These are phyloP conservation scores for Rhadinocentrus ornatus DNA, from an alignment of 2,797 vertebrate genomes.

Conservation along the genomic window DNA sequence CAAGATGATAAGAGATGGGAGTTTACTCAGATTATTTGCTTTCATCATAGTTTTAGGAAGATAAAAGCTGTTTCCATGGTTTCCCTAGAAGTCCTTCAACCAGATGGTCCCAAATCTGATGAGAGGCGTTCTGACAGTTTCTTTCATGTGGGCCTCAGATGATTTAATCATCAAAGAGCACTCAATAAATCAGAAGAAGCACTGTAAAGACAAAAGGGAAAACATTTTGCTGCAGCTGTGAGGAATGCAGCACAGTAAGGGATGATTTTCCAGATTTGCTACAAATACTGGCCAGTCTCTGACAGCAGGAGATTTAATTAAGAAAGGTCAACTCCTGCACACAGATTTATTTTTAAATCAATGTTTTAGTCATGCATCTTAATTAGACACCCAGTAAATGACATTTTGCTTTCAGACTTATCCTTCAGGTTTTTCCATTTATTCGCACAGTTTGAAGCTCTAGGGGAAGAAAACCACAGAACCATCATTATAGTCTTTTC, in stretches of 20 bases:
- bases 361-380: neutral
- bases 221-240: neutral
- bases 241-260: neutral
- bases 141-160: constrained; percentile 14
- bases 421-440: neutral
- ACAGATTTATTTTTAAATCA: neutral
- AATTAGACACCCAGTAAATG: neutral
- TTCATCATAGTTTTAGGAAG: neutral
- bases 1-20: neutral
- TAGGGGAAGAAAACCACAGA: neutral
- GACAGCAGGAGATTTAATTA: neutral
- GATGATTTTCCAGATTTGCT: neutral
- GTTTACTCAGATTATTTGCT: neutral
- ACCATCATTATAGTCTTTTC: neutral
- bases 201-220: constrained; percentile 1
- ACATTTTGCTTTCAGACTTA: neutral
- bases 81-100: neutral
- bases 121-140: constrained; percentile 8
- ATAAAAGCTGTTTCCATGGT: neutral
- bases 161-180: constrained; percentile 1
- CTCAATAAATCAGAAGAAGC: neutral
- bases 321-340: neutral
- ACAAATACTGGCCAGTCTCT: neutral
- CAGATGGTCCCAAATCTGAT: constrained; percentile 6
- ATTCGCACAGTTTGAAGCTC: neutral